Base-by-base conservation (phyloP, 2,113 vertebrate species). In the Thalassarche chlororhynchos region DNA sequence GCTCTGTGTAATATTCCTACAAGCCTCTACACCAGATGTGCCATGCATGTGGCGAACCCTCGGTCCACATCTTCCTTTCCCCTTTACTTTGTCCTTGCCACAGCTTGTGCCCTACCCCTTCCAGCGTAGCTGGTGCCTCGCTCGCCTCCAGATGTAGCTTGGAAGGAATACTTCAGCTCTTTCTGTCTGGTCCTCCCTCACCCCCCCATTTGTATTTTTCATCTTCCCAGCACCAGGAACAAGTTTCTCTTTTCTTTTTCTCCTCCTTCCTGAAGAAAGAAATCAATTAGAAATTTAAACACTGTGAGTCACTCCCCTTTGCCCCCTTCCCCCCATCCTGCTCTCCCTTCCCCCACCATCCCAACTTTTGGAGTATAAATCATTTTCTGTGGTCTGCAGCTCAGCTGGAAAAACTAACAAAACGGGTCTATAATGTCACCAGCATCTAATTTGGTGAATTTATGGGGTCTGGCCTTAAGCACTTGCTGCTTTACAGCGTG, bases 391-490 rank as follows among this genome's bases (percentile, higher is more conserved):
- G 96, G 89, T 94, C 93, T 79, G 93, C 75, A 70, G 84, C 95
- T 96, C 95, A 93, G 97, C 95, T 97, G 96, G 96, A 96, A 97
- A 96, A 97, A 89, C 95, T 88, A 93, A 90, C 96, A 85, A n/a
- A 55, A 78, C 1, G 12, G 88, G 49, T 85, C 96, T 93, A 17
- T 93, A 93, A 96, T 97, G 97, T 97, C 97, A 93, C 88, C 96
- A 94, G 74, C 85, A 82, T 97, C 94, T 93, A 87, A 70, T 97
- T 89, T 91, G 64, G 92, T 84, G 87, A 89, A 97, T 97, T 97
- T 97, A 97, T 95, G 90, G 92, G 77, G 42, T 87, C 88, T 93
- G 92, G 86, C 92, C 95, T 74, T 44, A 55, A 97, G 93, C 92
- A 66, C 86, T 95, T 60, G 90, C 86, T 90, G 86, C 95, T 96